Conservation (phyloP, 2,888 invertebrate genomes). For the Drosophila monieri region DNA sequence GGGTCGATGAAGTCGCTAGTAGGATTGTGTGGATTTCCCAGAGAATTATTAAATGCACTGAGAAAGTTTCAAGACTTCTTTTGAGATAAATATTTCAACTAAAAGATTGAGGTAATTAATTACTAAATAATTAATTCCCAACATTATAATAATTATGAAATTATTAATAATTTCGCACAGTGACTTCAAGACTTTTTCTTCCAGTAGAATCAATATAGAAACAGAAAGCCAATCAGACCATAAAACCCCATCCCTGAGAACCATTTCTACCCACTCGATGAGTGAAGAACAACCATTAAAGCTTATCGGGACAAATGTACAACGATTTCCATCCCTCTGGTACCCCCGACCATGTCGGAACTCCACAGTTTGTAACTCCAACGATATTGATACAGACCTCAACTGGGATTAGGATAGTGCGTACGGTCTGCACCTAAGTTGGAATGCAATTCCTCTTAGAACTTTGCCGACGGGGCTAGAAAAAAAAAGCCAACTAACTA, state of each 20-base stretch:
- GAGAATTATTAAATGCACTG: conserved; percentile 8
- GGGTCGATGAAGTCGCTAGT: conserved; percentile 16
- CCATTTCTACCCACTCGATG: conserved; percentile 40
- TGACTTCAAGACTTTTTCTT: conserved; percentile 16
- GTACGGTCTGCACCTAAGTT: conserved; percentile 50
- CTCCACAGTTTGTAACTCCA: conserved; percentile 29
- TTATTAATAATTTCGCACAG: conserved; percentile 35
- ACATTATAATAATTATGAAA: too few relatives aligned
- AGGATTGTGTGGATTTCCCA: conserved; percentile 6
- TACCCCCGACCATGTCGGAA: conserved; percentile 8
- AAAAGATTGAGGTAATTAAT: background rate
- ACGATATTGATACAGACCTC: conserved; percentile 79
- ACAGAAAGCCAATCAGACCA: conserved; percentile 26
- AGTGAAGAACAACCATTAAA: conserved; percentile 64
- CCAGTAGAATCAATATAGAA: background rate
- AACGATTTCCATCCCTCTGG: conserved; percentile 17
- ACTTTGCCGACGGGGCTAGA: conserved; percentile 51
- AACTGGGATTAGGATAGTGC: conserved; percentile 82
- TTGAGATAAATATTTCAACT: too few relatives aligned
- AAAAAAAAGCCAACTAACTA: conserved; percentile 53
- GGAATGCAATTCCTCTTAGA: conserved; percentile 44
- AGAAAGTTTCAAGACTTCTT: background rate
- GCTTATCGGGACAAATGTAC: conserved; percentile 62
- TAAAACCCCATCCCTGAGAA: conserved; percentile 8
- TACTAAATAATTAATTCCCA: background rate